A percentile compares a stretch with the other conserved stretches of the same genome.
These are phyloP conservation scores for Coccyzus lansbergi DNA, from an alignment of 2,797 vertebrate genomes.

Conservation along the genomic window DNA sequence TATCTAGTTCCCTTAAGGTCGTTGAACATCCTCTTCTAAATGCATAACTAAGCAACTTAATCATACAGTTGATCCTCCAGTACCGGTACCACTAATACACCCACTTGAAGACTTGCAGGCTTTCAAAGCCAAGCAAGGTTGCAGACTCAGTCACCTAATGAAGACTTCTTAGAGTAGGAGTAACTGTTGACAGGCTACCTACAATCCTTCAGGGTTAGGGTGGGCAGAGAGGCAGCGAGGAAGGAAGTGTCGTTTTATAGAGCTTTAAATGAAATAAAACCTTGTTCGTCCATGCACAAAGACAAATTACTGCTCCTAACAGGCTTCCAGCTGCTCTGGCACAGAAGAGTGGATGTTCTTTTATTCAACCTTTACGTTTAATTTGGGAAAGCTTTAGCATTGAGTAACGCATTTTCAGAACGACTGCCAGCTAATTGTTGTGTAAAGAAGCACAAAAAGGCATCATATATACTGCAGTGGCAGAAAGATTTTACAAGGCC, in stretches of 20 bases:
- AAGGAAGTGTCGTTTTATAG: neutral
- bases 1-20: neutral
- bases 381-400: constrained; percentile 20
- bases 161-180: neutral
- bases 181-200: neutral
- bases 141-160: neutral
- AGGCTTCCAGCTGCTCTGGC: constrained; percentile 2
- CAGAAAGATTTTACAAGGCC: constrained; percentile 31
- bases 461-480: neutral
- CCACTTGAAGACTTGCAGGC: neutral
- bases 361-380: constrained; percentile 51
- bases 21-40: neutral
- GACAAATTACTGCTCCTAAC: constrained; percentile 1
- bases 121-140: neutral
- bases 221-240: too few relatives aligned
- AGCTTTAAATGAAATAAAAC: constrained; percentile 8
- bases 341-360: neutral
- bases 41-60: neutral
- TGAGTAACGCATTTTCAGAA: constrained; percentile 27
- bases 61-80: neutral
- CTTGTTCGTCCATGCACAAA: neutral
- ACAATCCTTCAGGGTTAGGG: neutral
- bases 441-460: constrained; percentile 8
- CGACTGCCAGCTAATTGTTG: constrained; percentile 47
- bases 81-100: neutral